Conservation (phyloP, 2,797 vertebrate species). For the Rhabdophis nuchalis region DNA sequence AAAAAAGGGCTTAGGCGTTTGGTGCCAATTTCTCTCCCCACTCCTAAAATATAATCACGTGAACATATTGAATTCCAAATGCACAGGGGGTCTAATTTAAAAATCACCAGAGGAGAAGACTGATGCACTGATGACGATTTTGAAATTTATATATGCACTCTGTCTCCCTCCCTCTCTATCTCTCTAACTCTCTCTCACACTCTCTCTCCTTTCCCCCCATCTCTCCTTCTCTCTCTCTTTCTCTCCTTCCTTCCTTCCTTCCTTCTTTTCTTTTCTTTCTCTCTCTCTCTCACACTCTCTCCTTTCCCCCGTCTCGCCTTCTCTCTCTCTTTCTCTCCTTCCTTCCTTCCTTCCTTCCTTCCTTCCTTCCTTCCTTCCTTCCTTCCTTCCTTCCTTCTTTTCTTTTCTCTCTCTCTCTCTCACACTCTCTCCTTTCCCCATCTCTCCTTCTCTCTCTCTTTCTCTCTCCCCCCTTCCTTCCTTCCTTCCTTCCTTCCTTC, state of each 20-base stretch:
- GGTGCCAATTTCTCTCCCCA: background rate
- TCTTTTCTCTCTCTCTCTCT: too few species aligned
- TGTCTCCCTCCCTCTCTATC: background rate
- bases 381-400: fast-evolving
- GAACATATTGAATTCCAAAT: constrained; percentile 17
- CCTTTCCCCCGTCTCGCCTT: too few species aligned
- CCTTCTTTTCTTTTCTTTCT: too few species aligned
- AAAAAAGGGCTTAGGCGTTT: background rate
- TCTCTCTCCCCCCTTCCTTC: too few species aligned
- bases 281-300: background rate
- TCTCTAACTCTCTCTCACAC: too few species aligned
- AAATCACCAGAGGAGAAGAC: constrained; percentile 10
- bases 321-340: fast-evolving
- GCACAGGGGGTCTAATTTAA: constrained; percentile 24
- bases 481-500: too few species aligned
- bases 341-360: too few species aligned
- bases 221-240: too few species aligned
- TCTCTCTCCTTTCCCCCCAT: background rate
- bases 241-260: background rate
- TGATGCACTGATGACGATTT: constrained; percentile 22
- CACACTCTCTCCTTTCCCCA: too few species aligned
- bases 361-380: too few species aligned
- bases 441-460: too few species aligned
- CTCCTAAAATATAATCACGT: background rate
- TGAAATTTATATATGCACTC: background rate